These are phyloP conservation scores for Scaptomyza pallida DNA, from an alignment of 1,140 invertebrate species.

Conservation along the genomic window DNA sequence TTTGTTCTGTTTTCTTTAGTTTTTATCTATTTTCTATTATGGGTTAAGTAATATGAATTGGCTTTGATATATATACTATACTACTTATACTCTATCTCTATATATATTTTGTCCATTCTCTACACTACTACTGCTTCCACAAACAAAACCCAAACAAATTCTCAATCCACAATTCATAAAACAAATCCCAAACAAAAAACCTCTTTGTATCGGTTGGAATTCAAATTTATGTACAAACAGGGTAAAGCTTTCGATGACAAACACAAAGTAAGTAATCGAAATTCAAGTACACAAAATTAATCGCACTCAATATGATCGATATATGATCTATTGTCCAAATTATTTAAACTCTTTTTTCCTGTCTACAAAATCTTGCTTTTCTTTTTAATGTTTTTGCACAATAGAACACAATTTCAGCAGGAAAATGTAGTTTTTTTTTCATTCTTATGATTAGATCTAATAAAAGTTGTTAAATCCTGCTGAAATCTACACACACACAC, in stretches of 20 bases:
- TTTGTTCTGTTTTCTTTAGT: conserved; percentile 32
- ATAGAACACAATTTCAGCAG: conserved; percentile 30
- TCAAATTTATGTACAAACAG: conserved; percentile 60
- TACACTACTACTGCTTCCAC: conserved; percentile 59
- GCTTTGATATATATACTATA: conserved; percentile 63
- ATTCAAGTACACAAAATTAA: conserved; percentile 46
- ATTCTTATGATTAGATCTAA: not conserved
- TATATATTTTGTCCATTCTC: conserved; percentile 61
- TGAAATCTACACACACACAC: conserved; percentile 26
- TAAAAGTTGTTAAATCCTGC: conserved; percentile 9
- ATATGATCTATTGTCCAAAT: conserved; percentile 49
- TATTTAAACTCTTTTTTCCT: conserved; percentile 47
- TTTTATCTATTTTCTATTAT: conserved; percentile 38
- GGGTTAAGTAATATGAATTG: conserved; percentile 66
- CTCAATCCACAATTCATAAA: conserved; percentile 22
- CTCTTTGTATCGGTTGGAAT: conserved; percentile 60
- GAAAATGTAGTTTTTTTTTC: not conserved
- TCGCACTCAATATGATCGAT: conserved; percentile 40
- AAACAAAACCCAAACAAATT: conserved; percentile 46
- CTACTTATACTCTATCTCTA: conserved; percentile 40
- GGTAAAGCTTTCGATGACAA: conserved; percentile 83
- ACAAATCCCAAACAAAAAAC: conserved; percentile 44
- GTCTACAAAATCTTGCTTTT: conserved; percentile 56
- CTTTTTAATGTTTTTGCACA: conserved; percentile 32
- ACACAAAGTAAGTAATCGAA: conserved; percentile 79